Evolutionary conservation across 2,797 vertebrate genomes (phyloP).

Genomic region (Cirrhinus mrigala): DNA sequence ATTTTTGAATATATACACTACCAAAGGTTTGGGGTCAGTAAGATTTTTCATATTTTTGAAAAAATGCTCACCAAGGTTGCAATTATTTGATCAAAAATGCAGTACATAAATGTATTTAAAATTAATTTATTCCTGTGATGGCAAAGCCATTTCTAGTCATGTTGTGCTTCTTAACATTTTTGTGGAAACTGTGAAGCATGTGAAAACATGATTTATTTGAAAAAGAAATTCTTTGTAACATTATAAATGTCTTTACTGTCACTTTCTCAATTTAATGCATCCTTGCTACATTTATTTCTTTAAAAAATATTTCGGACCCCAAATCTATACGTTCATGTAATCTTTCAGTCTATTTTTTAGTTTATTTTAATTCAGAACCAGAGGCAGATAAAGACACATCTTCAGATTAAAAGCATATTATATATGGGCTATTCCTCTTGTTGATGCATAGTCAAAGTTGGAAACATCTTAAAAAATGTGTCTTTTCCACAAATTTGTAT

Average conservation of each 20-base stretch:
- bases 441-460: no score
- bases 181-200: not conserved
- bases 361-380: not conserved
- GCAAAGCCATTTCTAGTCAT: not conserved
- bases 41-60: not conserved
- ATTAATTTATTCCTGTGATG: not conserved
- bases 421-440: not conserved
- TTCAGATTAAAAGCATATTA: not conserved
- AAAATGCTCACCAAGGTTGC: not conserved
- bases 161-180: conserved; percentile 3
- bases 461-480: no score
- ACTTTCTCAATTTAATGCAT: not conserved
- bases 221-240: not conserved
- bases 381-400: no score
- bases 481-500: no score
- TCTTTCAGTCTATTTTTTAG: not conserved
- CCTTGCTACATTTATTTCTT: not conserved
- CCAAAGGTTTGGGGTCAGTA: not conserved
- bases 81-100: not conserved
- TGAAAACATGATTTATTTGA: not conserved
- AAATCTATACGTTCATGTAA: not conserved
- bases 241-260: not conserved
- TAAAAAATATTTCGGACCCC: not conserved
- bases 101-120: no score
- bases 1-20: not conserved